A percentile compares a stretch with the other conserved stretches of the same genome.
Evolutionary conservation across 1,140 invertebrate genomes (phyloP).

Genomic region (Streblospio benedicti): DNA sequence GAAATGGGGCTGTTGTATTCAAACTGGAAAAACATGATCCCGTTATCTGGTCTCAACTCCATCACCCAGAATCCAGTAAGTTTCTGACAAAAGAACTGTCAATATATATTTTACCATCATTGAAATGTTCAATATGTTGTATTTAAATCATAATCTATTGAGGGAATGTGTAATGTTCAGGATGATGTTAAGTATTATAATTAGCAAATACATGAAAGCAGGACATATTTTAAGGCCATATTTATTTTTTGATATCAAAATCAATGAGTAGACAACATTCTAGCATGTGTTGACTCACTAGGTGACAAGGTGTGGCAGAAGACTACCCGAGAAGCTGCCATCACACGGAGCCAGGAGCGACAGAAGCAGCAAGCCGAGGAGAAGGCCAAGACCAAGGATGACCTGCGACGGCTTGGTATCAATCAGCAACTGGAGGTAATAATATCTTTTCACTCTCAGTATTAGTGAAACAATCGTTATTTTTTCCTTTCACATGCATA

Average conservation of each 20-base stretch:
- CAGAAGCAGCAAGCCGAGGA: conserved; percentile 24
- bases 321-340: conserved; percentile 25
- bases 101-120: not conserved
- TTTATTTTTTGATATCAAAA: too few relatives aligned
- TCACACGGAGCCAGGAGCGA: conserved; percentile 26
- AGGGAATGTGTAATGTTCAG: too few relatives aligned
- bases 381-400: conserved; percentile 32
- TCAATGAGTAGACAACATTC: too few relatives aligned
- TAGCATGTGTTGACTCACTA: too few relatives aligned
- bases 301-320: conserved; percentile 10
- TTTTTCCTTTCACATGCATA: not conserved
- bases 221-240: too few relatives aligned
- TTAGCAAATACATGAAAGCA: too few relatives aligned
- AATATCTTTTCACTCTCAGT: not conserved
- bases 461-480: not conserved
- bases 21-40: conserved; percentile 35
- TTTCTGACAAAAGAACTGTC: not conserved
- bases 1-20: conserved; percentile 42
- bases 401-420: conserved; percentile 30
- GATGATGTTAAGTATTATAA: too few relatives aligned
- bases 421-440: conserved; percentile 38
- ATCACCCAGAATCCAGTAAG: conserved; percentile 29
- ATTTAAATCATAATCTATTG: too few relatives aligned
- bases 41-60: conserved; percentile 31
- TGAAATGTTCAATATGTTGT: too few relatives aligned